phyloP scores from a whole-genome alignment of 92 coral and sea anemone species.

The Zoanthus sansibaricus region DNA sequence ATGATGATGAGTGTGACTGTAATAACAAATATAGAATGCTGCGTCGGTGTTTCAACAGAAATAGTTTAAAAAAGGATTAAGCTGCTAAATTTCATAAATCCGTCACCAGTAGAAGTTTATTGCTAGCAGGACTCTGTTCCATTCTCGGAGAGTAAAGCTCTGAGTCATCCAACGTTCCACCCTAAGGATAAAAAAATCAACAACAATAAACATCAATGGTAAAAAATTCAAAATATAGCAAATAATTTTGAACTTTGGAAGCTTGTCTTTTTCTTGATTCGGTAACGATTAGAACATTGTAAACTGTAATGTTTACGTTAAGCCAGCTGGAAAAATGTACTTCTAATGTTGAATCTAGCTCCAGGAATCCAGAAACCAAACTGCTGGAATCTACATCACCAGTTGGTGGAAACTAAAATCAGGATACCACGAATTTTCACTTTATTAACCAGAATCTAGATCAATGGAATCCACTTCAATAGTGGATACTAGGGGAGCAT shows the following conservation, averaged over 20 bases:
- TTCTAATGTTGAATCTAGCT: background rate
- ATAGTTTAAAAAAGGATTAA: too few relatives aligned
- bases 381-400: too few relatives aligned
- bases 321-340: background rate
- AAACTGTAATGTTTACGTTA: background rate
- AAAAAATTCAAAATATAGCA: background rate
- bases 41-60: too few relatives aligned
- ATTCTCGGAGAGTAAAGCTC: constrained; percentile 58
- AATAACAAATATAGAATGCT: too few relatives aligned
- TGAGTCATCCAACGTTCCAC: constrained; percentile 50
- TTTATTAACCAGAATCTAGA: too few relatives aligned
- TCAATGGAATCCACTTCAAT: too few relatives aligned
- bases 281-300: background rate
- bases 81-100: constrained; percentile 46
- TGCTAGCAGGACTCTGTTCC: constrained; percentile 72
- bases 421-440: too few relatives aligned
- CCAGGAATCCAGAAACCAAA: background rate
- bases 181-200: background rate
- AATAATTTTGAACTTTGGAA: background rate
- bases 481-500: too few relatives aligned
- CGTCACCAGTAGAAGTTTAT: constrained; percentile 64
- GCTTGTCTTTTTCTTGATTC: background rate
- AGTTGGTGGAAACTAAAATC: too few relatives aligned
- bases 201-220: background rate
- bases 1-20: too few relatives aligned